These are phyloP conservation scores for Himalopsyche japonica DNA, from an alignment of 2,888 invertebrate genomes.

Conservation along the genomic window DNA sequence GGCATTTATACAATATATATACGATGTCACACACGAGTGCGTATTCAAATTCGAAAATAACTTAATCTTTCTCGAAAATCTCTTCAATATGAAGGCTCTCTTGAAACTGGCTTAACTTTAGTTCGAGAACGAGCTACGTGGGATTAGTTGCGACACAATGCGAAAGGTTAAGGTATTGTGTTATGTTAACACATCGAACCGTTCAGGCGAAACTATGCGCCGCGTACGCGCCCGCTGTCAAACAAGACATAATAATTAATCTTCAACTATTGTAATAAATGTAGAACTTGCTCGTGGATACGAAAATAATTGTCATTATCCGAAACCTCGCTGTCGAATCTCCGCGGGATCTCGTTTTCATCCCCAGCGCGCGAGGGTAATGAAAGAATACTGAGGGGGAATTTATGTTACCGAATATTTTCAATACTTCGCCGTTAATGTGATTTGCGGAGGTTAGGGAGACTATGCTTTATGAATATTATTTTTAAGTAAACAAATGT, in stretches of 20 bases:
- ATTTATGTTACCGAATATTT: conserved; percentile 30
- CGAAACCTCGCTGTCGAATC: neutral
- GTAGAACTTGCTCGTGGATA: neutral
- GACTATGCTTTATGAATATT: neutral
- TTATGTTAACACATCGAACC: neutral
- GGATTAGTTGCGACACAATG: neutral
- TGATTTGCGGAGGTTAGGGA: conserved; percentile 29
- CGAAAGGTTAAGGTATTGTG: neutral
- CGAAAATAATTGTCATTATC: neutral
- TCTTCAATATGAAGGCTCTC: neutral
- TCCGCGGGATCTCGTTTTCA: neutral
- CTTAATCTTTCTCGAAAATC: neutral
- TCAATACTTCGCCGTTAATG: conserved; percentile 34
- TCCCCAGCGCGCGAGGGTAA: neutral
- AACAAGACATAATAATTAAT: neutral
- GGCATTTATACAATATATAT: too few relatives aligned
- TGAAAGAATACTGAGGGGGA: conserved; percentile 5
- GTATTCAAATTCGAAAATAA: neutral
- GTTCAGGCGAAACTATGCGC: neutral
- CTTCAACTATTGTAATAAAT: neutral
- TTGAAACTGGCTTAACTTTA: neutral
- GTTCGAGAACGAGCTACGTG: neutral
- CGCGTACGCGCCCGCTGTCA: neutral
- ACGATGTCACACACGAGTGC: too few relatives aligned
- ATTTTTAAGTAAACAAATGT: too few relatives aligned